Evolutionary conservation across 2,888 invertebrate species (phyloP).

Genomic region (Andrena fulva): DNA sequence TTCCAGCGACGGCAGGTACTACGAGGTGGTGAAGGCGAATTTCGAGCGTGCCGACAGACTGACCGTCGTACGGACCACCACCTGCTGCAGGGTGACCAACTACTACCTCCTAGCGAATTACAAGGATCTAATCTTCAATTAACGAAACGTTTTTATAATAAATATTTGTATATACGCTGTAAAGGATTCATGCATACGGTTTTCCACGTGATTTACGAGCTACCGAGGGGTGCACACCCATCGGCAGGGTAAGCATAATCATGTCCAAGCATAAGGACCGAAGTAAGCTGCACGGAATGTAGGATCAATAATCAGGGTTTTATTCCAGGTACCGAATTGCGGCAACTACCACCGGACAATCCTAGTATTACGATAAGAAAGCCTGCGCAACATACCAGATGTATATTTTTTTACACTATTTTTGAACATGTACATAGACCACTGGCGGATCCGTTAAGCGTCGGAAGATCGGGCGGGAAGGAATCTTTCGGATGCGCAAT

Average conservation of each 20-base stretch:
- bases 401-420: constrained; percentile 57
- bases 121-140: constrained; percentile 98
- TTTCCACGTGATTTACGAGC: constrained; percentile 18
- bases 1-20: constrained; percentile 98
- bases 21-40: constrained; percentile 99
- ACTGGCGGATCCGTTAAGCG: background rate
- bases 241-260: constrained; percentile 4
- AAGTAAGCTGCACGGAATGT: too few relatives aligned
- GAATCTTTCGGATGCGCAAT: background rate
- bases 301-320: background rate
- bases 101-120: constrained; percentile 97
- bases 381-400: constrained; percentile 25
- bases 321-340: constrained; percentile 34
- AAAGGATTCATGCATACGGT: constrained; percentile 17
- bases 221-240: constrained; percentile 4
- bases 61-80: constrained; percentile 98
- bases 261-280: too few relatives aligned
- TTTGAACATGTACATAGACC: constrained; percentile 24
- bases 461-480: background rate
- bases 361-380: constrained; percentile 34
- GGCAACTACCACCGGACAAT: constrained; percentile 5
- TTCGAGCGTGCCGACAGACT: constrained; percentile 99
- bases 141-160: constrained; percentile 59
- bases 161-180: constrained; percentile 36
- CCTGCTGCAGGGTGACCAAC: constrained; percentile 97